phyloP scores from a whole-genome alignment of 2,113 vertebrate genomes.

The Oreotrochilus melanogaster region DNA sequence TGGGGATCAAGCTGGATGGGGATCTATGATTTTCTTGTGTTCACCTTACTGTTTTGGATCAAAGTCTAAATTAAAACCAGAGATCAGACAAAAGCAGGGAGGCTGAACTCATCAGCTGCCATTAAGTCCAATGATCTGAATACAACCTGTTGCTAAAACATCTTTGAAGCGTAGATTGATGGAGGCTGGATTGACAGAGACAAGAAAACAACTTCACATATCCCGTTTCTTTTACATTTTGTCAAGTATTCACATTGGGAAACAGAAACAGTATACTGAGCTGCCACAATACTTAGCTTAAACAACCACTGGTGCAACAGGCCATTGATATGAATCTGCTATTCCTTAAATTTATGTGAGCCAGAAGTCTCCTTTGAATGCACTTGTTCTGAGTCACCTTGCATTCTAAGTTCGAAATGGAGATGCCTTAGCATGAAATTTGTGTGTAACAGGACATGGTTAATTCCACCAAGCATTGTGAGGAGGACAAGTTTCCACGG shows the following conservation, averaged over 20 bases:
- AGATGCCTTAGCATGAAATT: not conserved
- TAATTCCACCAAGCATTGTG: not conserved
- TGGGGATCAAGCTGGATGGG: not conserved
- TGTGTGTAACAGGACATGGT: not conserved
- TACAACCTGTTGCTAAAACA: not conserved
- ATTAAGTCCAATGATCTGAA: not conserved
- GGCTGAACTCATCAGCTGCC: not conserved
- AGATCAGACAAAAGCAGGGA: not conserved
- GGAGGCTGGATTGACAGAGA: not conserved
- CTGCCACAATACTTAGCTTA: not conserved
- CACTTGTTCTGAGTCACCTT: not conserved
- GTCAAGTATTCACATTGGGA: not conserved
- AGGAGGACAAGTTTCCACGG: not conserved
- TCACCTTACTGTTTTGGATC: not conserved
- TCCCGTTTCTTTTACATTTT: not conserved
- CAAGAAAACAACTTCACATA: not conserved
- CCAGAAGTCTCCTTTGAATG: not conserved
- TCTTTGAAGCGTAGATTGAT: not conserved
- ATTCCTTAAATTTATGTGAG: not conserved
- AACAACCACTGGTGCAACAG: not conserved
- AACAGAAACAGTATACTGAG: not conserved
- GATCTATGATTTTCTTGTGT: not conserved
- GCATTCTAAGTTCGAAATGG: not conserved
- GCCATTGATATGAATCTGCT: not conserved
- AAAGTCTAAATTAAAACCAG: not conserved